phyloP scores from a whole-genome alignment of 2,113 vertebrate species.

The Pterocles burchelli region DNA sequence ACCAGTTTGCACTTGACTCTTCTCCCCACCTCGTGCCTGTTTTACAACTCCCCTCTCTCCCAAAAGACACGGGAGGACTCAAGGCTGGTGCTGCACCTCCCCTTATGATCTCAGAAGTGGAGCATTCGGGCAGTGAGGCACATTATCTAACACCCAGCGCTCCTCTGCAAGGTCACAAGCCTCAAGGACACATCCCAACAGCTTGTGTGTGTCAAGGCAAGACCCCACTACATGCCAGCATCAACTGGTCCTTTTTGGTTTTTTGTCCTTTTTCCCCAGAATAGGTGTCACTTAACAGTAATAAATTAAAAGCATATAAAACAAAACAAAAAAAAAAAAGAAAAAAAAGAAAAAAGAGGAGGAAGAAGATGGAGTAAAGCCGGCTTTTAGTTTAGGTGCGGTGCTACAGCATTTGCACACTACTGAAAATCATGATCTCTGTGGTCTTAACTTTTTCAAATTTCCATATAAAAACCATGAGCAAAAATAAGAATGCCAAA shows the following conservation, averaged over 20 bases:
- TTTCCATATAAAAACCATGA: conserved; percentile 59
- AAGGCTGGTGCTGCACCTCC: background rate
- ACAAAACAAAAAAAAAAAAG: background rate
- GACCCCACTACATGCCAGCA: background rate
- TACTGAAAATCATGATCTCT: conserved; percentile 52
- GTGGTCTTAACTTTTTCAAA: conserved; percentile 37
- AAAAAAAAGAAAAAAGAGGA: background rate
- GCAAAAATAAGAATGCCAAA: conserved; percentile 42
- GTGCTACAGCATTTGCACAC: conserved; percentile 16
- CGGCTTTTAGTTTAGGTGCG: conserved; percentile 44
- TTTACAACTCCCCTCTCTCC: background rate
- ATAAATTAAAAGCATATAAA: background rate
- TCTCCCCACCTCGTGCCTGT: background rate
- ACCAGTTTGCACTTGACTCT: background rate
- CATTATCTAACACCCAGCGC: background rate
- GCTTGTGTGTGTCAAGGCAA: background rate
- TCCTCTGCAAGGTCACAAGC: conserved; percentile 9
- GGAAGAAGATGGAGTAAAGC: background rate
- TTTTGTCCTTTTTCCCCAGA: background rate
- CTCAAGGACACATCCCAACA: conserved; percentile 6
- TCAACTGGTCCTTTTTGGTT: background rate
- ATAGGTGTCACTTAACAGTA: background rate
- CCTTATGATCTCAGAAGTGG: conserved; percentile 29
- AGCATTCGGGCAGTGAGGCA: background rate
- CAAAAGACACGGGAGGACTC: background rate